A percentile compares a stretch with the other conserved stretches of the same genome.
Conservation (phyloP, 2,113 vertebrate species). For the Turnix velox region DNA sequence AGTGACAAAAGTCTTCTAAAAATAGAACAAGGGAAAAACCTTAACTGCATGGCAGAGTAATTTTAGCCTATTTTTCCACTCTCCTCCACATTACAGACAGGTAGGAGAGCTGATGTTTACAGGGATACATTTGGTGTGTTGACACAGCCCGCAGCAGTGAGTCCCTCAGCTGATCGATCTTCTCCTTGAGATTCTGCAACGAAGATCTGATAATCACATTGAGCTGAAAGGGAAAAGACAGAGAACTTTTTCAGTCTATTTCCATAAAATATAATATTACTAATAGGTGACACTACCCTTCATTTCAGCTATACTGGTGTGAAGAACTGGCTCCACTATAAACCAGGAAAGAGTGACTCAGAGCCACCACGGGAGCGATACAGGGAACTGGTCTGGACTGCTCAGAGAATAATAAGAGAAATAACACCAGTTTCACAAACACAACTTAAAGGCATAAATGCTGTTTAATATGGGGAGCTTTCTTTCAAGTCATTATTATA, state of each 20-base stretch:
- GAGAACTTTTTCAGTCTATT: accelerated
- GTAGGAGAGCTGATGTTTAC: neutral
- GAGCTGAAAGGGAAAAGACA: slow-evolving; percentile 74
- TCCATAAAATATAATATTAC: accelerated
- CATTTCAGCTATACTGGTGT: neutral
- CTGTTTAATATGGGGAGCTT: neutral
- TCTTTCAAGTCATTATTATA: neutral
- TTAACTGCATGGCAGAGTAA: neutral
- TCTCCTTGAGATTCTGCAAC: slow-evolving; percentile 88
- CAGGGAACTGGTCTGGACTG: neutral
- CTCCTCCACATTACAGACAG: neutral
- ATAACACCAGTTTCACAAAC: neutral
- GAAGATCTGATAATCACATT: slow-evolving; percentile 85
- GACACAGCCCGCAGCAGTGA: slow-evolving; percentile 83
- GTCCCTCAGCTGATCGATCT: slow-evolving; percentile 85
- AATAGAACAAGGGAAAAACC: neutral
- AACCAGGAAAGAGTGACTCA: neutral
- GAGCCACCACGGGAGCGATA: neutral
- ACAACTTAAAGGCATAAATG: neutral
- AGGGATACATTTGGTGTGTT: slow-evolving; percentile 86
- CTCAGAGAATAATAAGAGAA: neutral
- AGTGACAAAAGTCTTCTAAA: neutral
- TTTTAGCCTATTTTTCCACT: neutral
- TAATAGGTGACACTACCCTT: accelerated
- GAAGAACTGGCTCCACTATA: neutral